A percentile compares a stretch with the other conserved stretches of the same genome.
These are phyloP conservation scores for Phrynosoma blainvillii DNA, from an alignment of 2,113 vertebrate species.

Conservation along the genomic window DNA sequence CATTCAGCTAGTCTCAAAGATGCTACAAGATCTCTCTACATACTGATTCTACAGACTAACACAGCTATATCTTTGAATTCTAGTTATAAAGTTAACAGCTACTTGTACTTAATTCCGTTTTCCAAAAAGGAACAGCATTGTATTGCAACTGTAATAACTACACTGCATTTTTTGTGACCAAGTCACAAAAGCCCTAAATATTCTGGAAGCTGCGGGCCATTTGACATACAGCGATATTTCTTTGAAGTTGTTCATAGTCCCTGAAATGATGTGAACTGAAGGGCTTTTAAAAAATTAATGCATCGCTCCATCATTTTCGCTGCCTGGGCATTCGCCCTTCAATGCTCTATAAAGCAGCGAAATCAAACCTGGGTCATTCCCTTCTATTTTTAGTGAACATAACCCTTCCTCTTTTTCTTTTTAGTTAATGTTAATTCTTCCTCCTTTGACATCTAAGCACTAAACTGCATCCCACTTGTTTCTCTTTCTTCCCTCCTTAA, in stretches of 20 bases:
- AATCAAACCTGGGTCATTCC: background rate
- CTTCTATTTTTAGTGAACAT: background rate
- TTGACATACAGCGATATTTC: too few species aligned
- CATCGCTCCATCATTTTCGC: background rate
- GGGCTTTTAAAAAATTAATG: conserved; percentile 8
- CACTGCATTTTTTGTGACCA: background rate
- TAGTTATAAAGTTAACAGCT: too few species aligned
- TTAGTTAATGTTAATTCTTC: background rate
- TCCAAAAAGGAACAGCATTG: too few species aligned
- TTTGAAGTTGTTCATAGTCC: background rate
- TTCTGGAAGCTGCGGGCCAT: background rate
- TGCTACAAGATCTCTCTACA: too few species aligned
- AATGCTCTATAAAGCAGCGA: background rate
- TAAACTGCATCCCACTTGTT: background rate
- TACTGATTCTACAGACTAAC: too few species aligned
- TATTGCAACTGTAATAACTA: too few species aligned
- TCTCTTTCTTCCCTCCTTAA: background rate
- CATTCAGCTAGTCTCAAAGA: too few species aligned
- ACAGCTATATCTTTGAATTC: too few species aligned
- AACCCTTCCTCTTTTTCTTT: background rate
- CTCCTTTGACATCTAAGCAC: background rate
- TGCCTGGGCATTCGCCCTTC: background rate
- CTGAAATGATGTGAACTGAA: conserved; percentile 6
- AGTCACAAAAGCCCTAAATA: background rate
- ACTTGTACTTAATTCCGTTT: too few species aligned